A percentile compares a stretch with the other conserved stretches of the same genome.
Conservation (phyloP, 2,113 vertebrate species). For the Arenaria interpres region DNA sequence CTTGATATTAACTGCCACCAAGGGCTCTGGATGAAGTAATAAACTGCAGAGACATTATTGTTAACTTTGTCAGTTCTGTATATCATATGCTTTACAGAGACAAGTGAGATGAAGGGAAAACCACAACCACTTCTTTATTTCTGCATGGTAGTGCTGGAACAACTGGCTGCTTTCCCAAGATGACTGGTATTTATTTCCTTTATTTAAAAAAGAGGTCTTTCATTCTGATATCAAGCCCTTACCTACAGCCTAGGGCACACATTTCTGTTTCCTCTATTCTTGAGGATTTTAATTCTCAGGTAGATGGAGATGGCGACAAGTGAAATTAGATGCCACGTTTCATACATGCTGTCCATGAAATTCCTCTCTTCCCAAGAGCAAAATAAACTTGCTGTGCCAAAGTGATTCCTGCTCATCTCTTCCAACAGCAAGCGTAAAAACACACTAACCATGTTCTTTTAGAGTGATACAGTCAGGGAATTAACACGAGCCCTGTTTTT, state of each 20-base stretch:
- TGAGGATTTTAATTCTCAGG: not conserved
- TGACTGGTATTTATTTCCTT: not conserved
- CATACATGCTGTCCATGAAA: rapidly evolving
- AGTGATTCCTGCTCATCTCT: not conserved
- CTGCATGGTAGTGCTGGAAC: not conserved
- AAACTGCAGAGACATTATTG: slow-evolving; percentile 43
- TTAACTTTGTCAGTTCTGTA: slow-evolving; percentile 30
- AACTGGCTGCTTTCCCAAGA: not conserved
- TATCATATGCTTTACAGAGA: not conserved
- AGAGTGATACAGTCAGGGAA: not conserved
- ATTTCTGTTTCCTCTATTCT: not conserved
- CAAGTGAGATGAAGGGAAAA: not conserved
- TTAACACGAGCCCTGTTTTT: not conserved
- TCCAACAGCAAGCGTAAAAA: not conserved
- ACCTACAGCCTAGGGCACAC: not conserved
- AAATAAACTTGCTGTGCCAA: not conserved
- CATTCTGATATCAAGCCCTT: not conserved
- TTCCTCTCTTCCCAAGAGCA: not conserved
- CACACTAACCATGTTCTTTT: not conserved
- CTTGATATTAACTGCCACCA: slow-evolving; percentile 65
- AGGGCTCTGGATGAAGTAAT: slow-evolving; percentile 49
- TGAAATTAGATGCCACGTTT: not conserved
- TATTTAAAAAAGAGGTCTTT: not conserved
- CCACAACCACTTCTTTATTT: not conserved
- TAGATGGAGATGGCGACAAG: not conserved